Evolutionary conservation across 2,113 vertebrate genomes (phyloP).

Genomic region (Edolisoma coerulescens): DNA sequence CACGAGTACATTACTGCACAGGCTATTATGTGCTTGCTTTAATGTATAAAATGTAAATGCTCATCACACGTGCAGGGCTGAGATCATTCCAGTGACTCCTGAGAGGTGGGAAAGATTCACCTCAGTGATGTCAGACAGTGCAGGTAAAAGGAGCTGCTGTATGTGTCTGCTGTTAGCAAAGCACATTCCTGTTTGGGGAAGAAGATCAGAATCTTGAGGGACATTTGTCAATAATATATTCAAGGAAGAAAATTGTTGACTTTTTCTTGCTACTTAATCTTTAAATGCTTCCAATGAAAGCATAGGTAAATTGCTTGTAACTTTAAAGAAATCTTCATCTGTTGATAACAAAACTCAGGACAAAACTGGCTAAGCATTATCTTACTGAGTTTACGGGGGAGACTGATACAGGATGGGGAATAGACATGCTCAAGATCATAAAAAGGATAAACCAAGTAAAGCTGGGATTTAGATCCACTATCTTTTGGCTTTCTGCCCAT

Average conservation of each 20-base stretch:
- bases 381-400: neutral
- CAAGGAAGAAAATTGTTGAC: neutral
- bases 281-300: neutral
- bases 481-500: neutral
- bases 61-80: neutral
- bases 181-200: neutral
- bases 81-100: neutral
- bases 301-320: neutral
- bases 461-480: neutral
- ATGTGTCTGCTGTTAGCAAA: neutral
- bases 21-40: neutral
- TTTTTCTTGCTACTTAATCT: neutral
- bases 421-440: neutral
- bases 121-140: neutral
- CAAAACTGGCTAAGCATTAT: neutral
- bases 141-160: neutral
- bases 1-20: neutral
- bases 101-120: neutral
- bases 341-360: neutral
- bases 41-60: neutral
- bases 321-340: neutral
- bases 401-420: neutral
- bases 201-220: neutral
- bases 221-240: neutral
- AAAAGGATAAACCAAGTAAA: conserved; percentile 21